Evolutionary conservation across 2,113 vertebrate genomes (phyloP).

Genomic region (Fulmarus glacialis): DNA sequence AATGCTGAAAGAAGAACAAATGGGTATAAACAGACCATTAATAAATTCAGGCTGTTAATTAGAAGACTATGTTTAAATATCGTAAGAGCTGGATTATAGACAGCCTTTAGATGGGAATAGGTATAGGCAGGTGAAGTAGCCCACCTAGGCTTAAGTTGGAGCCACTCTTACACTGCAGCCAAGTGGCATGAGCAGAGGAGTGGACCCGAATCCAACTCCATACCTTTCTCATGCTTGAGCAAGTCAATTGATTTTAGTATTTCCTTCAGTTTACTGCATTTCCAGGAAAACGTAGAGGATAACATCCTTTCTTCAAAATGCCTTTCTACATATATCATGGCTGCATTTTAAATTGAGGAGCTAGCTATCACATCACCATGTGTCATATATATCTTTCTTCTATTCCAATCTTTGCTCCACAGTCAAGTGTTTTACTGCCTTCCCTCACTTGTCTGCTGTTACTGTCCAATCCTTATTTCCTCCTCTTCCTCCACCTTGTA

Average conservation of each 20-base stretch:
- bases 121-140: not conserved
- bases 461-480: not conserved
- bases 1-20: conserved; percentile 20
- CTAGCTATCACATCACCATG: not conserved
- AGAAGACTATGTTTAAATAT: not conserved
- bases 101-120: not conserved
- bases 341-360: not conserved
- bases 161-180: not conserved
- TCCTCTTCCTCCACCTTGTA: not conserved
- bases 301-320: not conserved
- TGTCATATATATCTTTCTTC: accelerated
- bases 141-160: not conserved
- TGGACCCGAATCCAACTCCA: not conserved
- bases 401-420: not conserved
- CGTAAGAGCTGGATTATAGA: not conserved
- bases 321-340: not conserved
- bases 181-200: not conserved
- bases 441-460: not conserved
- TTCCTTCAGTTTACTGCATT: not conserved
- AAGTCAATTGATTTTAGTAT: not conserved
- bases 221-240: no score
- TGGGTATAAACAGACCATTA: not conserved
- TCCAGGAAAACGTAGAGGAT: not conserved
- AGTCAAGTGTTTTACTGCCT: not conserved
- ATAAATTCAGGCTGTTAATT: conserved; percentile 15